Percentiles rank a stretch among this genome's conserved stretches.
Evolutionary conservation across 1,140 invertebrate species (phyloP).

Genomic region (Diachasma alloeum): DNA sequence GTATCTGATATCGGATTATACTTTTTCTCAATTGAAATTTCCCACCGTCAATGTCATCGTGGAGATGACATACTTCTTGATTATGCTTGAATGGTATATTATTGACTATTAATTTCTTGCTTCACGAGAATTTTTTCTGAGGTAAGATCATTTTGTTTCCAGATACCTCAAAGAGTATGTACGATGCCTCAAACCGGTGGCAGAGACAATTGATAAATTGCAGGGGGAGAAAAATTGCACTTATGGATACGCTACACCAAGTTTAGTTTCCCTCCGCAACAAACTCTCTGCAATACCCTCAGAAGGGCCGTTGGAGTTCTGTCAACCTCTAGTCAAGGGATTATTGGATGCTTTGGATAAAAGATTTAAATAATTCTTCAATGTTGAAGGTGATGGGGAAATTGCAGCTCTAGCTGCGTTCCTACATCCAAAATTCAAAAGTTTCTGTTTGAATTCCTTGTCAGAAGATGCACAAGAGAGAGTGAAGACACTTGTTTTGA

Average conservation of each 20-base stretch:
- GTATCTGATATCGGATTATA: too few species aligned
- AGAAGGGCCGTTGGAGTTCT: background rate
- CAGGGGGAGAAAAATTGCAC: slow-evolving; percentile 3
- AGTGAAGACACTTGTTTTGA: background rate
- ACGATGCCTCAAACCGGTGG: background rate
- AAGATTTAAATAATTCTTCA: slow-evolving; percentile 14
- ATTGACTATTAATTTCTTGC: too few species aligned
- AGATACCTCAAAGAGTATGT: slow-evolving; percentile 25
- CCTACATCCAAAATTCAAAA: slow-evolving; percentile 8
- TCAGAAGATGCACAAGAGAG: background rate
- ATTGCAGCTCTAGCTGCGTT: slow-evolving; percentile 2
- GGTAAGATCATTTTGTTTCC: background rate
- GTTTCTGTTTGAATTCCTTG: background rate
- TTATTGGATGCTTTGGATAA: background rate
- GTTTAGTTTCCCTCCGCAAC: background rate
- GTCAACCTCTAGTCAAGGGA: background rate
- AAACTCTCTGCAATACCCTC: background rate
- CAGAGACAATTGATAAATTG: background rate
- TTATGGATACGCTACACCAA: slow-evolving; percentile 6
- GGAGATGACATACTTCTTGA: too few species aligned
- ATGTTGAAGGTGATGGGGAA: background rate
- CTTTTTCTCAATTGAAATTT: too few species aligned
- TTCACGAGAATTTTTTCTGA: too few species aligned
- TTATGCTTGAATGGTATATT: too few species aligned
- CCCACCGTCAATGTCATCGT: too few species aligned